Conservation (phyloP, 2,113 vertebrate species). For the Paralichthys olivaceus region DNA sequence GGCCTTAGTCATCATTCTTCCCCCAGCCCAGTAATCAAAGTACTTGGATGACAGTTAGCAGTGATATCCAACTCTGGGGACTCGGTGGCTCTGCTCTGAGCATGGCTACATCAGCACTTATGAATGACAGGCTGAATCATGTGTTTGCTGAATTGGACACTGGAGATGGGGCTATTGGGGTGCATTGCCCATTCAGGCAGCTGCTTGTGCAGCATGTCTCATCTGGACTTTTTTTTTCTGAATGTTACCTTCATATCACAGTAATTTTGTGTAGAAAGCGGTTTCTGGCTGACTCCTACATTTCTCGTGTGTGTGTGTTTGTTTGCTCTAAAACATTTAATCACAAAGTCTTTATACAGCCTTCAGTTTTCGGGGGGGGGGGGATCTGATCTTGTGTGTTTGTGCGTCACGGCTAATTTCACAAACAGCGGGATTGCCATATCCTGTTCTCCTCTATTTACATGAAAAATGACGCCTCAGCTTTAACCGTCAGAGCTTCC, state of each 20-base stretch:
- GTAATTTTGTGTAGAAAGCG: slow-evolving; percentile 15
- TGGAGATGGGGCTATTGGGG: slow-evolving; percentile 37
- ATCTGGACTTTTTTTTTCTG: slow-evolving; percentile 24
- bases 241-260: slow-evolving; percentile 44
- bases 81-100: slow-evolving; percentile 37
- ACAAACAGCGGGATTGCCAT: slow-evolving; percentile 53
- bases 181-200: slow-evolving; percentile 42
- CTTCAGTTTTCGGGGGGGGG: too few relatives aligned
- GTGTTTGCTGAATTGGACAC: slow-evolving; percentile 69
- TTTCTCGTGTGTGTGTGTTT: slow-evolving; percentile 6
- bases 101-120: slow-evolving; percentile 73
- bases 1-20: slow-evolving; percentile 71
- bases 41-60: slow-evolving; percentile 70
- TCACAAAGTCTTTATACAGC: slow-evolving; percentile 12
- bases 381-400: neutral
- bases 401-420: slow-evolving; percentile 57
- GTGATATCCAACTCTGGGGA: slow-evolving; percentile 70
- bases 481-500: slow-evolving; percentile 30
- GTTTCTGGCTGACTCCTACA: slow-evolving; percentile 24
- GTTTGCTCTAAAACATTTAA: slow-evolving; percentile 13
- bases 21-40: slow-evolving; percentile 64
- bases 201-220: slow-evolving; percentile 57
- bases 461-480: slow-evolving; percentile 71
- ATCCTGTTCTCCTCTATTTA: slow-evolving; percentile 64
- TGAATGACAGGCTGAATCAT: slow-evolving; percentile 66